These are phyloP conservation scores for mouse (Mus musculus) DNA, from an alignment of 2,113 vertebrate genomes.

Conservation along the genomic window DNA sequence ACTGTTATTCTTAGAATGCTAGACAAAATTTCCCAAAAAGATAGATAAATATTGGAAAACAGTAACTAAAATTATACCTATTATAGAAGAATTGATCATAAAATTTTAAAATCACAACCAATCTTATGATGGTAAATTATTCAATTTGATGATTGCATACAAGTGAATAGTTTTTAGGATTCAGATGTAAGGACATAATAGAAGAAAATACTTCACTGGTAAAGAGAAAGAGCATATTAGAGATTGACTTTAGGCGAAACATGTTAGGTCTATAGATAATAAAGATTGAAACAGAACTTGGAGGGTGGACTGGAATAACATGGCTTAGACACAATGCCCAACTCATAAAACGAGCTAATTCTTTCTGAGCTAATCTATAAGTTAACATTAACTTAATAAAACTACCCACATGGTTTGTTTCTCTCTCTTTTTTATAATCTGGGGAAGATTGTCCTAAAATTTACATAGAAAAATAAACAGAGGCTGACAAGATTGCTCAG, in stretches of 20 bases:
- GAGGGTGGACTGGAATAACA: not conserved
- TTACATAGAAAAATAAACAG: too few relatives aligned
- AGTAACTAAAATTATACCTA: constrained; percentile 7
- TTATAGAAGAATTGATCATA: not conserved
- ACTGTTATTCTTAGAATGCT: not conserved
- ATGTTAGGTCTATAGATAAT: not conserved
- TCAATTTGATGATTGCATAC: not conserved
- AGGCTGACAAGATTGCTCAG: too few relatives aligned
- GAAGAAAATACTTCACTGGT: not conserved
- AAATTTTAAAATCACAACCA: not conserved
- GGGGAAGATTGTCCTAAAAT: too few relatives aligned
- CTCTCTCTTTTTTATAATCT: not conserved
- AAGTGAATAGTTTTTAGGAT: not conserved
- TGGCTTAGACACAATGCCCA: not conserved
- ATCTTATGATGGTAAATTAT: constrained; percentile 1
- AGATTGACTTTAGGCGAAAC: not conserved
- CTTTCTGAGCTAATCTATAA: not conserved
- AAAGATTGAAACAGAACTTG: not conserved
- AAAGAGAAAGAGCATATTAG: not conserved
- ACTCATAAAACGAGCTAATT: not conserved
- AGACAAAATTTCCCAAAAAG: not conserved
- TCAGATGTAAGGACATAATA: not conserved
- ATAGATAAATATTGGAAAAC: not conserved
- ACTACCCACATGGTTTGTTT: too few relatives aligned
- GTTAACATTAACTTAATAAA: not conserved